phyloP scores from a whole-genome alignment of 2,113 vertebrate species.

The Etia nguti region DNA sequence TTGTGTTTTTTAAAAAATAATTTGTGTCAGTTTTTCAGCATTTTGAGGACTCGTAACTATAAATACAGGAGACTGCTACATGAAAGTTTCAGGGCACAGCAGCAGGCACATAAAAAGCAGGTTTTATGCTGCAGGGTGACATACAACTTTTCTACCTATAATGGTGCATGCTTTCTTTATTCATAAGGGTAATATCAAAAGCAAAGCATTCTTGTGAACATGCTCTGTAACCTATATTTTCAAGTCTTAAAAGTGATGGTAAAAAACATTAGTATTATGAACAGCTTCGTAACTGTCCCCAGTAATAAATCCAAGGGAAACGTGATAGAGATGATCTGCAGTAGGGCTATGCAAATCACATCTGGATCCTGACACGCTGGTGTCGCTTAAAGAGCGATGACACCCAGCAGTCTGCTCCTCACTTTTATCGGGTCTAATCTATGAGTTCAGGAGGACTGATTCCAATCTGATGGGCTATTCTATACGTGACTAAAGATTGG shows the following conservation, averaged over 20 bases:
- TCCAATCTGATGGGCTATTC: not conserved
- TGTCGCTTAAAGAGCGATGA: not conserved
- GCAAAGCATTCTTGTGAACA: not conserved
- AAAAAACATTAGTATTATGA: not conserved
- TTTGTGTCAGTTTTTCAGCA: fast-evolving
- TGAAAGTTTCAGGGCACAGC: not conserved
- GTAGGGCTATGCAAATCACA: not conserved
- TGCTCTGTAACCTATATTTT: not conserved
- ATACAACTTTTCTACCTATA: not conserved
- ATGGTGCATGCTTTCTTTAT: not conserved
- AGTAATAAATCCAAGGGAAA: not conserved
- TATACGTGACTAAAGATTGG: not conserved
- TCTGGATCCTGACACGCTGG: not conserved
- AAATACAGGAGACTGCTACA: not conserved
- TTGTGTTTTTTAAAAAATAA: not conserved
- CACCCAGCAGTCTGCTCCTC: not conserved
- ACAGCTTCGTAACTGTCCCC: not conserved
- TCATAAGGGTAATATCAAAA: not conserved
- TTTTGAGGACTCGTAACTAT: not conserved
- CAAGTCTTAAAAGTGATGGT: not conserved
- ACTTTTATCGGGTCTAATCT: not conserved
- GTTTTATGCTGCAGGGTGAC: not conserved
- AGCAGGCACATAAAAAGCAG: not conserved
- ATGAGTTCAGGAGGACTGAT: not conserved
- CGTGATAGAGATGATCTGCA: not conserved